Percentiles rank a stretch among this genome's conserved stretches.
Conservation (phyloP, 2,888 invertebrate genomes). For the Aricia artaxerxes region DNA sequence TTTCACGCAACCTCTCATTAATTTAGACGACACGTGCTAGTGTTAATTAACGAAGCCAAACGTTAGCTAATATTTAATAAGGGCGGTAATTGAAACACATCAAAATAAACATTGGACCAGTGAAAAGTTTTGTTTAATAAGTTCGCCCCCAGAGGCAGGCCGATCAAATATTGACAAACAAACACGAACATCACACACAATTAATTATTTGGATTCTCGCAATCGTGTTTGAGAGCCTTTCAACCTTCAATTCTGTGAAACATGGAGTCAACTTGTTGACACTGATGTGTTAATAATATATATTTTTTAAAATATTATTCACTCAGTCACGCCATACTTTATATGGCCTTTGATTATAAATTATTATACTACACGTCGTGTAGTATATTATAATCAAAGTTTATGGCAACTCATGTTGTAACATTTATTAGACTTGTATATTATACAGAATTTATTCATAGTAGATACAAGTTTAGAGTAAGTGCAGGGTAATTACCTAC, state of each 20-base stretch:
- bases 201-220: not conserved
- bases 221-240: not conserved
- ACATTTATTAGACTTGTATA: no score
- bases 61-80: not conserved
- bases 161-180: not conserved
- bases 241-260: not conserved
- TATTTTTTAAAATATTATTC: not conserved
- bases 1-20: not conserved
- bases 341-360: no score
- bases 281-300: not conserved
- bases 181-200: not conserved
- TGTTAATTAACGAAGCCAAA: not conserved
- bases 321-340: no score
- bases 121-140: slow-evolving; percentile 3
- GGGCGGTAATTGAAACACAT: not conserved
- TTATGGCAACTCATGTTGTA: no score
- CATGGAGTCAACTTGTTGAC: not conserved
- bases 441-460: no score
- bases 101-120: not conserved
- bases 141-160: not conserved
- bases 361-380: no score
- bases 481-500: no score
- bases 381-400: no score
- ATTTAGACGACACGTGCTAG: not conserved
- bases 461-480: no score